Conservation (phyloP, 2,888 invertebrate species). For the Drosophila suboccidentalis region DNA sequence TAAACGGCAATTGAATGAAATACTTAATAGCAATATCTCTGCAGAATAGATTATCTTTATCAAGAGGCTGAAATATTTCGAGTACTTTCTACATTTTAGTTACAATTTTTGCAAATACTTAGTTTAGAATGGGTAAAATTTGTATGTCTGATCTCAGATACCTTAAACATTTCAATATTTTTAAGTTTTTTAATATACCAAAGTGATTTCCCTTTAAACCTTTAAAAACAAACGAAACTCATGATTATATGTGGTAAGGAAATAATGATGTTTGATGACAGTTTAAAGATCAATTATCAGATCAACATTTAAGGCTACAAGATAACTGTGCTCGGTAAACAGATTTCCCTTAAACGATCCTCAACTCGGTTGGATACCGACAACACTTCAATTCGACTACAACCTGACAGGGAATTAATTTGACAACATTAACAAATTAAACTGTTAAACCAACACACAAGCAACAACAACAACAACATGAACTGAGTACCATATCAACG, state of each 20-base stretch:
- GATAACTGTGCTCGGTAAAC: neutral
- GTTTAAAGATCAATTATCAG: neutral
- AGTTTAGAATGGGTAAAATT: neutral
- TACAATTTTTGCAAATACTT: neutral
- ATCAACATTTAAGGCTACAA: neutral
- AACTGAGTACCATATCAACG: slow-evolving; percentile 50
- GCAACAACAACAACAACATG: slow-evolving; percentile 24
- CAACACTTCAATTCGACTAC: slow-evolving; percentile 49
- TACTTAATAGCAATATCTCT: neutral
- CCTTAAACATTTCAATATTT: neutral
- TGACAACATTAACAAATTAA: slow-evolving; percentile 85
- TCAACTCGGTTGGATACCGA: slow-evolving; percentile 32
- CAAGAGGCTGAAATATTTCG: neutral
- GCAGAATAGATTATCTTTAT: neutral
- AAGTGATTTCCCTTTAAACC: neutral
- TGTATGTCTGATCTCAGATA: no score
- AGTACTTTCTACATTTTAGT: neutral
- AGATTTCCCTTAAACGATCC: slow-evolving; percentile 3
- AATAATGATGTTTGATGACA: neutral
- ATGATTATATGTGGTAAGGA: neutral
- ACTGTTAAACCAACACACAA: slow-evolving; percentile 75
- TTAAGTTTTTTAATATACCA: neutral
- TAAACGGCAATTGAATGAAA: neutral
- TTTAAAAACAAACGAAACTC: neutral
- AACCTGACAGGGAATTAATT: slow-evolving; percentile 79